Conservation (phyloP, 2,888 invertebrate genomes). For the Lithodes maja region DNA sequence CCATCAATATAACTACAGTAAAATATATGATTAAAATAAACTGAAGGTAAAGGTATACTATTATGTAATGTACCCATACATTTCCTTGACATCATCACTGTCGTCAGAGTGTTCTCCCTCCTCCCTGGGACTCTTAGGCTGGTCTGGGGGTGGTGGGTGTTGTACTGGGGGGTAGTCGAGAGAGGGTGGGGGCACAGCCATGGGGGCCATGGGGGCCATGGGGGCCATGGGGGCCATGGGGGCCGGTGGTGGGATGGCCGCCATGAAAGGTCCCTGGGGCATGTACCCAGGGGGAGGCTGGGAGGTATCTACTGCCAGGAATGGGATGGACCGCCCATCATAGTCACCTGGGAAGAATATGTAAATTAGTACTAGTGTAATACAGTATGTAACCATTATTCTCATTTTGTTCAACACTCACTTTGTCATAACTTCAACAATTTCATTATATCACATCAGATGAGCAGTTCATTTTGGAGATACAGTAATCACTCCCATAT, state of each 20-base stretch:
- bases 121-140: conserved; percentile 65
- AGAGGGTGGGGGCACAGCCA: conserved; percentile 59
- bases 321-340: conserved; percentile 68
- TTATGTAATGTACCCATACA: conserved; percentile 30
- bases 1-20: background rate
- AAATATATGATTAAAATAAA: background rate
- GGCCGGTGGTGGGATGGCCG: conserved; percentile 51
- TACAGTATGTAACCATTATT: no score
- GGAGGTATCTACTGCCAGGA: conserved; percentile 72
- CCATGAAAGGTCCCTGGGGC: conserved; percentile 52
- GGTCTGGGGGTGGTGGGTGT: conserved; percentile 50
- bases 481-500: no score
- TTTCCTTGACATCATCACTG: conserved; percentile 67
- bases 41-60: background rate
- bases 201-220: conserved; percentile 54
- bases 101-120: conserved; percentile 70
- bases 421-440: no score
- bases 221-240: conserved; percentile 41
- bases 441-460: no score
- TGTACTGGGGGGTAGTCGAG: conserved; percentile 50
- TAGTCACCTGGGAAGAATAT: conserved; percentile 56
- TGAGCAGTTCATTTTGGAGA: no score
- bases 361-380: no score
- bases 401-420: no score
- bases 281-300: conserved; percentile 79